phyloP scores from a whole-genome alignment of 2,113 vertebrate genomes.

The Catagonus wagneri region DNA sequence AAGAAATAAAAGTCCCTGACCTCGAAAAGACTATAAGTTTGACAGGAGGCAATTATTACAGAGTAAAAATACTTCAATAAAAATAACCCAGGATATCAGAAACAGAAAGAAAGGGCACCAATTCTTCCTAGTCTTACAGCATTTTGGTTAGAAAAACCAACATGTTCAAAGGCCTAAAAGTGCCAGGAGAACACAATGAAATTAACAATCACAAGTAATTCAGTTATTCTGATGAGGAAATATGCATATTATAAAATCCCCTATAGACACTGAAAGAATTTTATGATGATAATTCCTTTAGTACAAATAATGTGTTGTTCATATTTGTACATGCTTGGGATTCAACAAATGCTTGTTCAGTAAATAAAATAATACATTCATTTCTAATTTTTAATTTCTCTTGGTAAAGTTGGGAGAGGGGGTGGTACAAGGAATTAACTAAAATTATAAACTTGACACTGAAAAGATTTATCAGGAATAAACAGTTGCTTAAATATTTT shows the following conservation, averaged over 20 bases:
- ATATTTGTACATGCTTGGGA: not conserved
- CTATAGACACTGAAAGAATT: not conserved
- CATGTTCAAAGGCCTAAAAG: not conserved
- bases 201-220: not conserved
- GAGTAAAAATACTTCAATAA: constrained; percentile 21
- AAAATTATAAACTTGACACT: constrained; percentile 3
- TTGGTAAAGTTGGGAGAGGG: not conserved
- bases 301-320: constrained; percentile 3
- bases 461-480: not conserved
- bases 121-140: not conserved
- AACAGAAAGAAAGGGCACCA: not conserved
- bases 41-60: not conserved
- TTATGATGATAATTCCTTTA: not conserved
- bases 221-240: not conserved
- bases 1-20: not conserved
- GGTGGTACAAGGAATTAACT: not conserved
- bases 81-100: constrained; percentile 35
- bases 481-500: constrained; percentile 5
- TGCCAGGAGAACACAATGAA: not conserved
- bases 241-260: not conserved
- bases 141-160: constrained; percentile 13
- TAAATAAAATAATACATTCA: constrained; percentile 29
- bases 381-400: constrained; percentile 37
- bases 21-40: not conserved
- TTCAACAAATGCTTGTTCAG: not conserved